Conservation (phyloP, 2,888 invertebrate genomes). For the Phasia obesa region DNA sequence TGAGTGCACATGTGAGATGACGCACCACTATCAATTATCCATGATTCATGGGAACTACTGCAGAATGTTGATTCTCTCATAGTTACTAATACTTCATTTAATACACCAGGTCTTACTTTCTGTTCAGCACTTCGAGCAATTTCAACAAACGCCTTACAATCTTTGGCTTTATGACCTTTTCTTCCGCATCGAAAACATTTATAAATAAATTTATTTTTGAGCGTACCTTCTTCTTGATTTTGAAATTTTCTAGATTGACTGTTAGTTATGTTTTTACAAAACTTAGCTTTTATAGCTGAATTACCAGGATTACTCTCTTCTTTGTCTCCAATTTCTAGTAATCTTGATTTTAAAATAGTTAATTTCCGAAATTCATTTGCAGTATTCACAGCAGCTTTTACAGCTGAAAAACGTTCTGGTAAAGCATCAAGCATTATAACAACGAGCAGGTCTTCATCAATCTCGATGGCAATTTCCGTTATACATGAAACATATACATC, state of each 20-base stretch:
- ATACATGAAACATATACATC: conserved; percentile 48
- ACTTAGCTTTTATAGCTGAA: conserved; percentile 29
- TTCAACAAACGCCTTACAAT: conserved; percentile 7
- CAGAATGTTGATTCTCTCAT: not conserved
- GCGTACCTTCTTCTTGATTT: conserved; percentile 22
- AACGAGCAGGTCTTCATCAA: too few species aligned
- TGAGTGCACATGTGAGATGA: conserved; percentile 12
- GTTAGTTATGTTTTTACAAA: not conserved
- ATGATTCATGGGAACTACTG: not conserved
- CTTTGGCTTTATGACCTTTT: conserved; percentile 33
- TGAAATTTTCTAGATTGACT: not conserved
- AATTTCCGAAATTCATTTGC: conserved; percentile 43
- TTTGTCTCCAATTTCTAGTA: conserved; percentile 36
- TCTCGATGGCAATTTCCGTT: conserved; percentile 14
- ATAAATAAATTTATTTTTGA: conserved; percentile 16
- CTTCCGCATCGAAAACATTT: conserved; percentile 27
- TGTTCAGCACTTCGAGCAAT: conserved; percentile 2
- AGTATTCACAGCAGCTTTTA: conserved; percentile 34
- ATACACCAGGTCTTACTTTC: too few species aligned
- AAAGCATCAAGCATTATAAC: conserved; percentile 26
- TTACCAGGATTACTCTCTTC: conserved; percentile 23
- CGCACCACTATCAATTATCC: conserved; percentile 47
- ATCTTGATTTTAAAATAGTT: conserved; percentile 6
- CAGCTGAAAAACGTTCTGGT: conserved; percentile 16
- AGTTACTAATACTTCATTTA: not conserved